Base-by-base conservation (phyloP, 2,888 invertebrate genomes). In the Euzophera pinguis region DNA sequence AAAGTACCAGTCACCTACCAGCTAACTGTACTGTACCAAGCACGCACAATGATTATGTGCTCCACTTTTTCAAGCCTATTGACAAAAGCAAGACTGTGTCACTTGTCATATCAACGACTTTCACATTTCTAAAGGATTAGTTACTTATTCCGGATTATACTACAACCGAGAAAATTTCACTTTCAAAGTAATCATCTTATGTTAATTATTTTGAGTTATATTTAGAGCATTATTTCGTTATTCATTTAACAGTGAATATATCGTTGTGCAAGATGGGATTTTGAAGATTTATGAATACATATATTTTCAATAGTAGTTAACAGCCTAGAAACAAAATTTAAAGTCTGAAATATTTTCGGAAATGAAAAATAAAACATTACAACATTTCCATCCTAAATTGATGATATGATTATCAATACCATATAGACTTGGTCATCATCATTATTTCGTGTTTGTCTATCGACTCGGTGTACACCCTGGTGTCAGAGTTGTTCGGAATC, bases 41-140 rank as follows among this genome's bases (percentile, higher is more conserved):
- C 59, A 64, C 67, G 65, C 66, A 67, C 63, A 60, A 63, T 61
- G 45, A 45, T 45, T 45, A 45, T 55, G 54, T 62, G 67, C 56
- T 64, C 71, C 53, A 68, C 66, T 67, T 71, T 62, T 64, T 57
- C 48, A 55, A 54, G 47, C 47, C 47, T 50, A 54, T 54, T 57
- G 54, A 56, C 57, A 56, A 56, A 54, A 52, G 55, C 54, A 50
- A 16, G 37, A 41, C 43, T 1, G 43, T 43, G 62, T 63, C 62
- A 63, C 59, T 56, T 63, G 59, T 58, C 58, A 58, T 58, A 58
- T 60, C 55, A 58, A 55, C 12, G 12, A 58, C 59, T 62, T 62
- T 62, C 61, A 56, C 59, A 53, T 27, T 38, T 37, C 35, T 47
- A 54, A 32, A 41, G 55, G 56, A 58, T 58, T 58, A 55, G 55